These are phyloP conservation scores for Drosophila nigricruria DNA, from an alignment of 2,888 invertebrate genomes.

Conservation along the genomic window DNA sequence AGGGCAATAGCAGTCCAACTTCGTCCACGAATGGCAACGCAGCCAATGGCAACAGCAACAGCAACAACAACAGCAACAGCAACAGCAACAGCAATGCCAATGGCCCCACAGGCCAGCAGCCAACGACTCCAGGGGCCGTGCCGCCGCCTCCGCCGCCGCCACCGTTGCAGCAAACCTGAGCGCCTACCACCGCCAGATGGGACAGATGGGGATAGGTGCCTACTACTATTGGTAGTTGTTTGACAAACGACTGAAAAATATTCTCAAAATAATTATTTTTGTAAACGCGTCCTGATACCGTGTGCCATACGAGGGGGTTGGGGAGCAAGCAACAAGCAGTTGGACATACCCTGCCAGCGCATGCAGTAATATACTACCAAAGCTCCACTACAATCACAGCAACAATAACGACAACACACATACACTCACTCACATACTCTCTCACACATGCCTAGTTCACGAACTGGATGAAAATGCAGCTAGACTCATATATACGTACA, in stretches of 20 bases:
- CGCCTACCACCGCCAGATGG: conserved; percentile 40
- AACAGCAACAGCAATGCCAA: conserved; percentile 42
- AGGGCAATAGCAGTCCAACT: conserved; percentile 86
- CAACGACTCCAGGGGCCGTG: conserved; percentile 34
- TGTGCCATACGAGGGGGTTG: conserved; percentile 64
- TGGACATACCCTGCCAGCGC: conserved; percentile 53
- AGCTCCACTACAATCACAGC: conserved; percentile 44
- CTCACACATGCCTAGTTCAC: conserved; percentile 37
- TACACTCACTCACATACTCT: conserved; percentile 35
- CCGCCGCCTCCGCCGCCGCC: conserved; percentile 29
- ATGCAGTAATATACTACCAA: conserved; percentile 49
- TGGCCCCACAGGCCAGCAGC: conserved; percentile 26
- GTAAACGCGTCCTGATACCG: conserved; percentile 72
- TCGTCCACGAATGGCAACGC: conserved; percentile 83
- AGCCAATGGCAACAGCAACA: conserved; percentile 64
- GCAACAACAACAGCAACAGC: conserved; percentile 54
- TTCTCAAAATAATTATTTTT: conserved; percentile 69
- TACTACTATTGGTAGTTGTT: conserved; percentile 56
- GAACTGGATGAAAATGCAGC: conserved; percentile 62
- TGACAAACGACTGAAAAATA: conserved; percentile 56
- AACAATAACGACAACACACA: conserved; percentile 30
- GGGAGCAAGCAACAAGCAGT: conserved; percentile 18
- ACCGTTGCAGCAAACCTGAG: conserved; percentile 66
- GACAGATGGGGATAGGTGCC: conserved; percentile 45
- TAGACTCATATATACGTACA: conserved; percentile 54